Base-by-base conservation (phyloP, 2,797 vertebrate species). In the Xenentodon cancila region DNA sequence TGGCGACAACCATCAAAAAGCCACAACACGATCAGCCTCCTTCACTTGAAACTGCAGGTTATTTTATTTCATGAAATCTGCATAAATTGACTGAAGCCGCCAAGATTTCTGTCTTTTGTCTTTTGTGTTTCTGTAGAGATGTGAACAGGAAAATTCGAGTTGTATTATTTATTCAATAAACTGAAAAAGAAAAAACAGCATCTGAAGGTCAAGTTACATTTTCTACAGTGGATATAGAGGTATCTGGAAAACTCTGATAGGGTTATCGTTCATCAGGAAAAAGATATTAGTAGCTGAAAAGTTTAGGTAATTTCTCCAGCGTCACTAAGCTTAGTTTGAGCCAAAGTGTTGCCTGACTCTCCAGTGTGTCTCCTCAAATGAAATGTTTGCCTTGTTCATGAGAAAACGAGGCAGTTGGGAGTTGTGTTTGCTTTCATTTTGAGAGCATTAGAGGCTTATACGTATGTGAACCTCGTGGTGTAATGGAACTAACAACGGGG, bases 401-500 rank as follows among this genome's bases (percentile, higher is more conserved):
- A 81, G 69, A 81, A 84, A 84, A 78, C 47, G 12, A 83, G 70
- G 68, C 73, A 73, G 76, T 64, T 64, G 73, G 73, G 75, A 72
- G 52, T 61, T 65, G 67, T 87, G 84, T 88, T 89, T 90, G 68
- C 77, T 86, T 86, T 80, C 71, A 89, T 86, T 88, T 85, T 84
- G 84, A 88, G 70, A 79, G 90, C 59, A 86, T 85, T 88, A 86
- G 70, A 68, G 59, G 77, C 66, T 75, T 68, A 72, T 45, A 56
- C 7, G 44, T 67, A 48, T 59, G 71, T 59, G 67, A 82, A 83
- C 64, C 46, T 55, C 11, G 61, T 67, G 72, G 75, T 59, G 58
- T 73, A 80, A 87, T 64, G 74, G 74, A 85, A 73, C 71, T 88
- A 90, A 87, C 73, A 90, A 65, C 43, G 66, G 79, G 54, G 66